These are phyloP conservation scores for Acanthornis magna DNA, from an alignment of 2,797 vertebrate species.

Conservation along the genomic window DNA sequence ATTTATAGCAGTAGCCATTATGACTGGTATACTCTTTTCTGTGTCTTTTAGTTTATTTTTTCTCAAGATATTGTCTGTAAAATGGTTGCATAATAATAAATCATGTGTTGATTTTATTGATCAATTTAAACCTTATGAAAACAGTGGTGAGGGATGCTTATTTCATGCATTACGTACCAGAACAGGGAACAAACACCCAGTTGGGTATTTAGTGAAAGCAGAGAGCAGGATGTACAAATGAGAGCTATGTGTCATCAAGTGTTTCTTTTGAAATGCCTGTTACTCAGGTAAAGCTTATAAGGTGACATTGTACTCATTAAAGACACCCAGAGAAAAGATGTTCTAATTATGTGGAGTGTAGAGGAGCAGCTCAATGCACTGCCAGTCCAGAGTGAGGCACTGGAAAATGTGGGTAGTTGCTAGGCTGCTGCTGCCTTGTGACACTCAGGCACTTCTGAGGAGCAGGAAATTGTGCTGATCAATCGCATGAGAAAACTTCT, in stretches of 20 bases:
- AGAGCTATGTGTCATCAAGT: not conserved
- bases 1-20: not conserved
- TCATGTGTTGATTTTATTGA: not conserved
- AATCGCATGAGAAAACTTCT: not conserved
- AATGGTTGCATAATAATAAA: not conserved
- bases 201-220: not conserved
- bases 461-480: conserved; percentile 13
- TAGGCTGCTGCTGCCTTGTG: conserved; percentile 4
- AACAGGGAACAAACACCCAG: not conserved
- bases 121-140: not conserved
- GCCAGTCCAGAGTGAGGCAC: not conserved
- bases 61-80: not conserved
- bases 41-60: not conserved
- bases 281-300: not conserved
- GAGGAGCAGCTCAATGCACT: not conserved
- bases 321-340: not conserved
- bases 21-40: not conserved
- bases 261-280: not conserved
- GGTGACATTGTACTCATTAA: not conserved
- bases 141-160: not conserved
- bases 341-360: not conserved
- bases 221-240: not conserved
- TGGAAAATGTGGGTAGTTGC: not conserved
- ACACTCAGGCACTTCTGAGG: not conserved
- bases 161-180: not conserved